Base-by-base conservation (phyloP, 2,113 vertebrate genomes). In the Sus scrofa region DNA sequence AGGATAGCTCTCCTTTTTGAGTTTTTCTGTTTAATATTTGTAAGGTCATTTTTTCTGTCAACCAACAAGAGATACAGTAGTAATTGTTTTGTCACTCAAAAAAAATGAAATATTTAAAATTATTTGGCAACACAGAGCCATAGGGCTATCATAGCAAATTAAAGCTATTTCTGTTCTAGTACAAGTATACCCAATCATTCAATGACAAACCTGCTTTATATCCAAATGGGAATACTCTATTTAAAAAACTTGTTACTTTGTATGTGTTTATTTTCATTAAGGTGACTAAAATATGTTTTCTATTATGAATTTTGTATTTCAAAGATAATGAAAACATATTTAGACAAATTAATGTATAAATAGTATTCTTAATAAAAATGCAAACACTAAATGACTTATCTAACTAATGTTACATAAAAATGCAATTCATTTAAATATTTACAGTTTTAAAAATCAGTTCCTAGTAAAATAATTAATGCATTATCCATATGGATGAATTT, bases 41-140 rank as follows among this genome's bases (percentile, higher is more conserved):
- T 96, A 97, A 94, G 71, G 71, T 95, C 88, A 78, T 81, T 89
- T 96, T 95, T 95, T 63, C 84, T 95, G 50, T 92, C 87, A 97
- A 34, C 32, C 9, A 62, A 44, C 22, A 88, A 95, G 65, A 75
- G 75, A 88, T 86, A 52, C 22, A 91, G 91, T 9, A 89, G 50
- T 83, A 94, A 95, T 91, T 95, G 67, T 92, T 96, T 96, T 97
- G 75, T 96, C 81, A 92, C 39, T 96, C 78, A 97, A 94, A 95
- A 88, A 88, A 84, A 74, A 92, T 62, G 18, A 71, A 68, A 68
- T 83, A 62, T 97, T 77, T 84, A 34, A 73, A 93, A 92, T 37
- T 82, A 73, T 91, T 82, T 78, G 81, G 15, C 39, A 96, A 78
- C 19, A 62, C 6, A 62, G 89, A 79, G 60, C 90, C 22, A 81